Evolutionary conservation across 92 coral and sea anemone genomes (phyloP).

Genomic region (Epizoanthus rinbou): DNA sequence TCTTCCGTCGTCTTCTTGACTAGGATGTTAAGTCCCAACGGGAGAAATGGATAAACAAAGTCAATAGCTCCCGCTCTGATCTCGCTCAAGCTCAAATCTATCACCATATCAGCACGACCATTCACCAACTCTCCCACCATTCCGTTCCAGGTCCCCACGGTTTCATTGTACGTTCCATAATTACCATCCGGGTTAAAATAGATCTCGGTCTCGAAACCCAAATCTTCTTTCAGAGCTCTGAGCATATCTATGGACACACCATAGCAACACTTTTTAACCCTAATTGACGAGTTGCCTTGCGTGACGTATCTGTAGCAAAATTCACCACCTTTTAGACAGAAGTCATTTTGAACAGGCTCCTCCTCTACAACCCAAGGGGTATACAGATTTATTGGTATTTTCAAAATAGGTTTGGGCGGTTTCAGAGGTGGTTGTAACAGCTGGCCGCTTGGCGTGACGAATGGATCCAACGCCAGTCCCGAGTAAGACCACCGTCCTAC

Average conservation of each 20-base stretch:
- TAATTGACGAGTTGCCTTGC: not conserved
- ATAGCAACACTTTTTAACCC: not conserved
- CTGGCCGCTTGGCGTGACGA: not conserved
- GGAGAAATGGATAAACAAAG: conserved; percentile 55
- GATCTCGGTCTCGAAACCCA: not conserved
- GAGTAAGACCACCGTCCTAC: not conserved
- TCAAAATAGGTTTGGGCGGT: not conserved
- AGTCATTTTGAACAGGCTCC: not conserved
- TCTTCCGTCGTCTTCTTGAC: conserved; percentile 38
- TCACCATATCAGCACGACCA: conserved; percentile 47
- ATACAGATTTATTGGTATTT: not conserved
- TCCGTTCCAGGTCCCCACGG: not conserved
- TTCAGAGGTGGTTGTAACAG: not conserved
- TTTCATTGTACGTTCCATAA: not conserved
- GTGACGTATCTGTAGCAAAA: conserved; percentile 10
- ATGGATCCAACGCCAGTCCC: not conserved
- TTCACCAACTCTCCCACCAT: not conserved
- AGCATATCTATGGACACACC: conserved; percentile 3
- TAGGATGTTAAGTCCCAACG: conserved; percentile 61
- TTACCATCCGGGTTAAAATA: not conserved
- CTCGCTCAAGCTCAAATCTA: conserved; percentile 51
- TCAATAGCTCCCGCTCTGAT: conserved; percentile 43
- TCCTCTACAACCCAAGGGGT: conserved; percentile 1
- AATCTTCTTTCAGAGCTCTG: not conserved
- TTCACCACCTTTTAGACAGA: conserved; percentile 2